Conservation (phyloP, 2,888 invertebrate species). For the Bombylius discolor region DNA sequence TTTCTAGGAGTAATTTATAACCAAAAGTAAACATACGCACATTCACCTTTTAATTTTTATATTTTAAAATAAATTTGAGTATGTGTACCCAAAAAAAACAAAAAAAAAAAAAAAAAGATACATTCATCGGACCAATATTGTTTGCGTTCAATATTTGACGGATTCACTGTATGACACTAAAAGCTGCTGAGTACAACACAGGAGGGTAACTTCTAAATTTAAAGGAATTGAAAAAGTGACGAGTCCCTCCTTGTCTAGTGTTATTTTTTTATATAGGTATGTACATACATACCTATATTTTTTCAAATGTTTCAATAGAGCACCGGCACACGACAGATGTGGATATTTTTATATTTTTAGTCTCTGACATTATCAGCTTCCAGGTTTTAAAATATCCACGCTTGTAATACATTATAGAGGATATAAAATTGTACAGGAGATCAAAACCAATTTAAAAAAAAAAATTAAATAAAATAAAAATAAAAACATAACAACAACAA, state of each 20-base stretch:
- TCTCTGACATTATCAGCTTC: neutral
- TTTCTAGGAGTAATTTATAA: neutral
- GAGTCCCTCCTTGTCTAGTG: constrained; percentile 7
- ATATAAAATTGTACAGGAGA: neutral
- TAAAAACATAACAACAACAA: neutral
- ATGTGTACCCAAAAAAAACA: neutral
- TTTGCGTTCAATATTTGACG: neutral
- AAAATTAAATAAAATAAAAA: neutral
- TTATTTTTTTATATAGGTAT: neutral
- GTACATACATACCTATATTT: neutral
- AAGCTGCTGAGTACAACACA: too few species aligned
- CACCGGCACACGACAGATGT: constrained; percentile 7
- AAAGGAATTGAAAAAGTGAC: constrained; percentile 9
- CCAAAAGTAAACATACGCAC: neutral
- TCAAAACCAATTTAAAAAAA: neutral
- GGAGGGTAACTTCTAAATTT: neutral
- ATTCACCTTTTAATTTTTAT: neutral
- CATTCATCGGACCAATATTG: neutral
- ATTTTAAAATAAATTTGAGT: too few species aligned
- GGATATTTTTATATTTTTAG: constrained; percentile 1
- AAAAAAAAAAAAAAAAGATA: neutral
- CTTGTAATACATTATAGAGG: too few species aligned
- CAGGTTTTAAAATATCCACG: neutral
- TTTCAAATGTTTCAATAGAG: neutral
- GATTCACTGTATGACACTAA: neutral